These are phyloP conservation scores for Tribolium freemani DNA, from an alignment of 2,888 invertebrate genomes.

Conservation along the genomic window DNA sequence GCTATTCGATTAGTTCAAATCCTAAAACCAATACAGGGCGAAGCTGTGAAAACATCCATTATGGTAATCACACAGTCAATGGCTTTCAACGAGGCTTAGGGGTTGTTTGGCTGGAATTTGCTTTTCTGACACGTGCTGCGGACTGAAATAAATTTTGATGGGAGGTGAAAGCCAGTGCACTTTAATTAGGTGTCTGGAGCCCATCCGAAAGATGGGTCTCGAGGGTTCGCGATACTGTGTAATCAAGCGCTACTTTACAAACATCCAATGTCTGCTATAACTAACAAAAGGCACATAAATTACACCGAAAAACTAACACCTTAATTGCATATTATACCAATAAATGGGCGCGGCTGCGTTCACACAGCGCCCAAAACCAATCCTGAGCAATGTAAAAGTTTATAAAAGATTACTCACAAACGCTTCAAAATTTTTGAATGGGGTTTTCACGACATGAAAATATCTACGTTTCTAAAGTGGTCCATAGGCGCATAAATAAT, in stretches of 20 bases:
- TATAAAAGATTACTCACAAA: too few species aligned
- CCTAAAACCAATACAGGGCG: constrained; percentile 47
- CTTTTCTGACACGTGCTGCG: constrained; percentile 16
- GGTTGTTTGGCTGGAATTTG: constrained; percentile 49
- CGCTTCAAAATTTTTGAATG: too few species aligned
- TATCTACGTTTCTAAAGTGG: too few species aligned
- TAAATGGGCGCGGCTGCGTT: constrained; percentile 34
- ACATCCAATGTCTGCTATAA: constrained; percentile 50
- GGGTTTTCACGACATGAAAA: too few species aligned
- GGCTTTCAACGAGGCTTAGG: constrained; percentile 54
- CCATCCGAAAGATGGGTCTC: constrained; percentile 14
- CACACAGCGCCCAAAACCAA: constrained; percentile 7
- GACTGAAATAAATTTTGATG: neutral
- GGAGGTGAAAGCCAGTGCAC: neutral
- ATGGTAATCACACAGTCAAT: constrained; percentile 58
- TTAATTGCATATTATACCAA: constrained; percentile 45
- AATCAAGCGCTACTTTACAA: constrained; percentile 54
- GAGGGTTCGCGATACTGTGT: constrained; percentile 46
- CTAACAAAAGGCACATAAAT: constrained; percentile 51
- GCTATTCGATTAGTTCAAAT: constrained; percentile 45
- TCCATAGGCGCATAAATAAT: too few species aligned
- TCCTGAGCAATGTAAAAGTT: too few species aligned
- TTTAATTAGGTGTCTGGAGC: constrained; percentile 27
- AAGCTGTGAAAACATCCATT: constrained; percentile 61
- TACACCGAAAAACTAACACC: constrained; percentile 54